phyloP scores from a whole-genome alignment of 2,888 invertebrate genomes.

The Didymodactylos carnosus region DNA sequence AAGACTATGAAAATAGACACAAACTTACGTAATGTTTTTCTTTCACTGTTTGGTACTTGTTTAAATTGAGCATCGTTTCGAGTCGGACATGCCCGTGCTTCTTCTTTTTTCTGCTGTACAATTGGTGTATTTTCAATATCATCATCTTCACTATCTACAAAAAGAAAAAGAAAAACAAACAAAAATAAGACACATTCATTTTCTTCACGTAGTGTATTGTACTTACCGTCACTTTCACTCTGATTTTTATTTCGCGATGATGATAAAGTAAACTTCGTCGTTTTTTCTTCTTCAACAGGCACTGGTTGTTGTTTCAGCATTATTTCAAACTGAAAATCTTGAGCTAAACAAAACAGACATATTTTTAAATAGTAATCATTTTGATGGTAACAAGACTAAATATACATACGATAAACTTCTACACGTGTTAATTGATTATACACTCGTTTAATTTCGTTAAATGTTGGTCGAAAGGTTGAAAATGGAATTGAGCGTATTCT shows the following conservation, averaged over 20 bases:
- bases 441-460: conserved; percentile 55
- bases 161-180: not conserved
- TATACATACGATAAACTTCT: conserved; percentile 19
- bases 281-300: not conserved
- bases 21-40: not conserved
- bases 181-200: too few species aligned
- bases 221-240: too few species aligned
- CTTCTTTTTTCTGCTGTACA: not conserved
- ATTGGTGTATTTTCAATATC: not conserved
- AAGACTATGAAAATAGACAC: not conserved
- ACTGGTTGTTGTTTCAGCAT: not conserved
- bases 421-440: conserved; percentile 44
- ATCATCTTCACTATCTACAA: not conserved
- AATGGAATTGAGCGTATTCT: conserved; percentile 55
- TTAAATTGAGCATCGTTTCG: too few species aligned
- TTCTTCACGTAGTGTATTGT: too few species aligned
- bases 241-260: too few species aligned
- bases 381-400: too few species aligned
- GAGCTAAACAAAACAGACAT: not conserved
- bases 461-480: conserved; percentile 58
- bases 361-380: not conserved
- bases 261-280: not conserved
- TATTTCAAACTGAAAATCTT: not conserved
- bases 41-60: not conserved
- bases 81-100: too few species aligned